Base-by-base conservation (phyloP, 2,113 vertebrate species). In the Pithys albifrons region DNA sequence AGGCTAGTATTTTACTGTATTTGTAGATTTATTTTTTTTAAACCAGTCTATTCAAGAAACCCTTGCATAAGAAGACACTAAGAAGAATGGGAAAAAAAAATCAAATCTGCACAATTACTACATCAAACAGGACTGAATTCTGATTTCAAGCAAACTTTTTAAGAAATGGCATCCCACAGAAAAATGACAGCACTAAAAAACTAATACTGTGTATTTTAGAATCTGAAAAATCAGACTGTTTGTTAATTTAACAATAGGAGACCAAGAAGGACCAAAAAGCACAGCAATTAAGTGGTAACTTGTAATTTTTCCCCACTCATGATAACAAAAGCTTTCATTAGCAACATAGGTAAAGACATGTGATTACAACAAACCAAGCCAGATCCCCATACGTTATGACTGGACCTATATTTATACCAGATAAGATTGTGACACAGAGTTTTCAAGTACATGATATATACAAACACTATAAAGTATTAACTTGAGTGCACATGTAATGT, bases 291-390 rank as follows among this genome's bases (percentile, higher is more conserved):
- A 69, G 35, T 37, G 82, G 81, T 88, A 89, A 76, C 84, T 75
- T 92, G 64, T n/a, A 73, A 64, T 81, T 96, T 96, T 91, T 52
- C 70, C 49, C 59, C 35, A 76, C 72, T 91, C 55, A 43, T 12
- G 72, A 93, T 96, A 95, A 90, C 64, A 86, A 88, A 76, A 93
- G 91, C 91, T 96, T 91, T 95, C 91, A 86, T 93, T 97, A 95
- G 88, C 80, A 95, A 91, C 94, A 91, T 84, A 96, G 95, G 93
- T 97, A 96, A 93, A 92, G 95, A 95, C 92, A 92, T 89, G 73
- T 49, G 91, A 95, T 95, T 95, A 85, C 65, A 90, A 65, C 29
- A 84, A 86, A 89, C 91, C 59, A 65, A 74, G 95, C 94, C 96
- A 97, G 94, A 95, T 75, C 70, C 92, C 83, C 84, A 78, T 78